Evolutionary conservation across 2,113 vertebrate genomes (phyloP).

Genomic region (Calidris pygmaea): DNA sequence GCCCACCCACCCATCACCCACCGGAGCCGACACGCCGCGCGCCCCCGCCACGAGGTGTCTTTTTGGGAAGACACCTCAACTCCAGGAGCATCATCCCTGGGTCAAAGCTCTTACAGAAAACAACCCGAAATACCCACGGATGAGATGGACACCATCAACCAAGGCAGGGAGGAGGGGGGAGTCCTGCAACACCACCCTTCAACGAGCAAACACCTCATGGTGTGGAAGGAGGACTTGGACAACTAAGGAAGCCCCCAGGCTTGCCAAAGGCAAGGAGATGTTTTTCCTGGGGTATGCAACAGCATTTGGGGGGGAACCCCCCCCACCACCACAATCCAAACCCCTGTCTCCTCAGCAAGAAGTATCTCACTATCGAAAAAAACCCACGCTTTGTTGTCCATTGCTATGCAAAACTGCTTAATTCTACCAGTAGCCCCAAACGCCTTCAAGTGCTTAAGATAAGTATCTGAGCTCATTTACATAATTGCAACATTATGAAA

Average conservation of each 20-base stretch:
- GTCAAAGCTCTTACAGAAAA: neutral
- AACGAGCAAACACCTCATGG: neutral
- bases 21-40: accelerated
- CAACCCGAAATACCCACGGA: neutral
- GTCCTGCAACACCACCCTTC: neutral
- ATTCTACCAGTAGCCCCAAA: neutral
- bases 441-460: constrained; percentile 41
- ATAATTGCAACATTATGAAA: constrained; percentile 64
- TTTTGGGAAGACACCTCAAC: neutral
- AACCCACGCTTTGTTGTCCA: neutral
- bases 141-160: accelerated
- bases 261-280: neutral
- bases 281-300: neutral
- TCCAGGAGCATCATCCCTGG: neutral
- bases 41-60: neutral
- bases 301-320: neutral
- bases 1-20: neutral
- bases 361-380: neutral
- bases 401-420: neutral
- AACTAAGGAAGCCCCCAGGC: neutral
- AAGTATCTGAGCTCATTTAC: constrained; percentile 48
- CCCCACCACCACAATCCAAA: neutral
- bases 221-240: neutral
- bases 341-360: neutral
- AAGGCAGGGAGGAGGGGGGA: accelerated